Evolutionary conservation across 2,797 vertebrate genomes (phyloP), one percentile per base, ranked within the genome.

Genomic region (Ctenochaetus hawaiiensis): DNA sequence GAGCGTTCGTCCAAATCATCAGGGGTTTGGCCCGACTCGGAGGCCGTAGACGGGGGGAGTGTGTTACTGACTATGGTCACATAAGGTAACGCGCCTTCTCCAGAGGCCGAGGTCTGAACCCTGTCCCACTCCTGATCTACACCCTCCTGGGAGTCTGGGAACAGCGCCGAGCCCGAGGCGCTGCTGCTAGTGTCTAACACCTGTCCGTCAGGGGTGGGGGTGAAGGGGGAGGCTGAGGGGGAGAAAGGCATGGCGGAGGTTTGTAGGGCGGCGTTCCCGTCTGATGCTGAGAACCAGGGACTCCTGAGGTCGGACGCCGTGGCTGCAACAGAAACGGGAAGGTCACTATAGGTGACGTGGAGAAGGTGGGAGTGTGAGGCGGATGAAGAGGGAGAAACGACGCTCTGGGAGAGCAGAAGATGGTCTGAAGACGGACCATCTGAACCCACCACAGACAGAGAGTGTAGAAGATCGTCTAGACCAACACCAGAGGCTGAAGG

Each of bases 131-230:
- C 96, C 89, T 96, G 95, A 92, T 94, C 95, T 90, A 91, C 72
- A 13, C 93, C 93, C 86, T 96, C 96, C 84, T 93, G 93, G 75
- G 93, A 90, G 85, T 96, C 95, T 72, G 92, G 93, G 91, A 92
- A 91, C 65, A 94, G 86, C 69, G 88, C 92, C 18, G 96, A 97
- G n/a, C 96, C 96, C 7, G 97, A 97, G 82, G 96, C 96, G 80
- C 95, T 95, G 91, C 93, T 96, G 84, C 96, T 89, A 43, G 41
- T 71, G 26, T 90, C 91, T 83, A 85, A 78, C 61, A 92, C 80
- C 65, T 94, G 92, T 58, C 87, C 94, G 71, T 96, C 95, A 69
- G 95, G 91, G 86, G 92, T 89, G 78, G 94, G 84, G 78, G 91
- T 91, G 77, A 91, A 90, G 77, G 93, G 85, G 0, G 92, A 87